Conservation (phyloP, 2,888 invertebrate species). For the Heliconius ethilla region DNA sequence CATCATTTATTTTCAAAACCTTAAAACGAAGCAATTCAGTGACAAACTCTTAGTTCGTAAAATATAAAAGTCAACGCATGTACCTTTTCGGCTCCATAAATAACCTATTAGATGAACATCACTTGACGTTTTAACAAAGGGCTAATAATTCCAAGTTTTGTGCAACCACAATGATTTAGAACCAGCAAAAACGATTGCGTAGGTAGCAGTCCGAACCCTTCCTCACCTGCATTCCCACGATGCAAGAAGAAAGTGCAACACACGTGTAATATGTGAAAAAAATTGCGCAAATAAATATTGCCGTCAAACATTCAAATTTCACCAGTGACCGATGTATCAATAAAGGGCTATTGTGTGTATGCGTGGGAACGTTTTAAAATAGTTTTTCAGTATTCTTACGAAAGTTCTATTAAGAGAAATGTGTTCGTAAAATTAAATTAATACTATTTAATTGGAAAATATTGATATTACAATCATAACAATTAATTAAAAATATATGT, state of each 20-base stretch:
- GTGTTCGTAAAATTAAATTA: background rate
- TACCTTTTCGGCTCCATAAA: slow-evolving; percentile 74
- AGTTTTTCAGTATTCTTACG: background rate
- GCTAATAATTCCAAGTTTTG: slow-evolving; percentile 71
- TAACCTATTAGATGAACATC: slow-evolving; percentile 79
- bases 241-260: slow-evolving; percentile 72
- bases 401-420: background rate
- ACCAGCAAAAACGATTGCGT: slow-evolving; percentile 60
- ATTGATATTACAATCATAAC: too few species aligned
- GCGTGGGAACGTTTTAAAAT: slow-evolving; percentile 64
- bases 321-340: slow-evolving; percentile 66
- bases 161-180: slow-evolving; percentile 69
- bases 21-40: slow-evolving; percentile 16
- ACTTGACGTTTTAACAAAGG: slow-evolving; percentile 76
- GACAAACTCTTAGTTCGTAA: slow-evolving; percentile 32
- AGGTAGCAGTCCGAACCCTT: slow-evolving; percentile 77
- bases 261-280: slow-evolving; percentile 58
- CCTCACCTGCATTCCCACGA: slow-evolving; percentile 81
- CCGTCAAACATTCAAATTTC: slow-evolving; percentile 74
- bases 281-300: slow-evolving; percentile 75
- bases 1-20: slow-evolving; percentile 8
- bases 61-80: slow-evolving; percentile 49
- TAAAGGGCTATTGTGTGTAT: slow-evolving; percentile 52
- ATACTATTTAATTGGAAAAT: background rate
- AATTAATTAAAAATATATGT: too few species aligned